phyloP scores from a whole-genome alignment of 2,888 invertebrate species.

The Pediacus dermestoides region DNA sequence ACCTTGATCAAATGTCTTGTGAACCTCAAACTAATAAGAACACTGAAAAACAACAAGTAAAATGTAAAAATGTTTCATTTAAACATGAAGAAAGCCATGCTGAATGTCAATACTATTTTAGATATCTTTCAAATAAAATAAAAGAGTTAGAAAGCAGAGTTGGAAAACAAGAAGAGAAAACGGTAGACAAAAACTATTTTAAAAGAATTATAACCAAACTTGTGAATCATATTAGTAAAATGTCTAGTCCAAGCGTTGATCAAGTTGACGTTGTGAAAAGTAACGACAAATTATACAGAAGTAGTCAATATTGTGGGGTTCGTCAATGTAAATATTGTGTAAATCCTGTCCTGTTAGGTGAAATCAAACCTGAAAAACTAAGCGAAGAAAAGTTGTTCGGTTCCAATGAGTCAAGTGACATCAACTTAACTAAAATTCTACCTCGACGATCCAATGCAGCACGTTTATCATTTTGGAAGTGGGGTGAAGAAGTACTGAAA shows the following conservation, averaged over 20 bases:
- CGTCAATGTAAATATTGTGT: slow-evolving; percentile 16
- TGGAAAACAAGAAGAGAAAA: slow-evolving; percentile 41
- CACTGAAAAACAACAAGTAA: too few species aligned
- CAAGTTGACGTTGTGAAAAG: too few species aligned
- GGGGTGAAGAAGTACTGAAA: slow-evolving; percentile 43
- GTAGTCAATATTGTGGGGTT: too few species aligned
- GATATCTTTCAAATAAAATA: slow-evolving; percentile 35
- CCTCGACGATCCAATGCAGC: too few species aligned
- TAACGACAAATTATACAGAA: too few species aligned
- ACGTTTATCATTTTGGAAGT: slow-evolving; percentile 41
- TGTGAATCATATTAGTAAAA: slow-evolving; percentile 27
- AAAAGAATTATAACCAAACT: slow-evolving; percentile 45
- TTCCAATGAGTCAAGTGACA: slow-evolving; percentile 10
- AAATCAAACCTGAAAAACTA: neutral
- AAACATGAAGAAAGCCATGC: slow-evolving; percentile 20
- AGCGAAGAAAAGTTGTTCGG: neutral
- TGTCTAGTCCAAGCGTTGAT: too few species aligned
- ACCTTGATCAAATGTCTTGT: neutral
- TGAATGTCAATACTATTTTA: slow-evolving; percentile 27
- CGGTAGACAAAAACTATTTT: slow-evolving; percentile 46
- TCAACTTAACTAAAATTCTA: too few species aligned
- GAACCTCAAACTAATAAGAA: too few species aligned
- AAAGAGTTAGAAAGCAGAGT: slow-evolving; percentile 40
- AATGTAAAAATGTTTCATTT: slow-evolving; percentile 12
- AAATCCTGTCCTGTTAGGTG: slow-evolving; percentile 15